Conservation (phyloP, 1,140 invertebrate species). For the Calephelis virginiensis region DNA sequence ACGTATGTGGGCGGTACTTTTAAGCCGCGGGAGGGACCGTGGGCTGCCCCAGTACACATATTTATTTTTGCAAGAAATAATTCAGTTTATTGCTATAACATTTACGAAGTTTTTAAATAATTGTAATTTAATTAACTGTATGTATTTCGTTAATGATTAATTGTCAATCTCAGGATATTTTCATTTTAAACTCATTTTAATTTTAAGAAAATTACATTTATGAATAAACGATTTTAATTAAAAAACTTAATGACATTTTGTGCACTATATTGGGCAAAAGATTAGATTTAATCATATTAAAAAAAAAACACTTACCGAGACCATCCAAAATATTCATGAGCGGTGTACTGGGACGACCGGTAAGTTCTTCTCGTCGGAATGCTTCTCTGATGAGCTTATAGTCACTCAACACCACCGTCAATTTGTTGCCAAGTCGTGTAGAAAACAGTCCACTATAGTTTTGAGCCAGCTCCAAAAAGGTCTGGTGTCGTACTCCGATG, state of each 20-base stretch:
- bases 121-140: no score
- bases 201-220: no score
- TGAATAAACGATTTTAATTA: no score
- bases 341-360: conserved; percentile 89
- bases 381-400: conserved; percentile 90
- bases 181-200: no score
- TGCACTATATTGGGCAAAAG: background rate
- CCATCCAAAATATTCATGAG: conserved; percentile 92
- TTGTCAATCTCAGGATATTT: no score
- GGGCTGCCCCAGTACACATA: conserved; percentile 40
- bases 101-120: no score
- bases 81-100: background rate
- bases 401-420: conserved; percentile 91
- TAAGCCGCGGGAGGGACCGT: conserved; percentile 38
- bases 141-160: no score
- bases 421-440: conserved; percentile 87
- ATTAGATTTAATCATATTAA: background rate
- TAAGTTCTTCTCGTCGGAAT: conserved; percentile 91
- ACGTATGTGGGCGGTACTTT: conserved; percentile 46
- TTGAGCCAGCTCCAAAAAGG: conserved; percentile 85
- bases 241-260: background rate
- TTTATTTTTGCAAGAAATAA: conserved; percentile 20
- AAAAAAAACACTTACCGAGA: conserved; percentile 85
- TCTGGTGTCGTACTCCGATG: conserved; percentile 88
- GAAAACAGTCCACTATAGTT: conserved; percentile 91